phyloP scores from a whole-genome alignment of 2,113 vertebrate species.

The Tetrao urogallus region DNA sequence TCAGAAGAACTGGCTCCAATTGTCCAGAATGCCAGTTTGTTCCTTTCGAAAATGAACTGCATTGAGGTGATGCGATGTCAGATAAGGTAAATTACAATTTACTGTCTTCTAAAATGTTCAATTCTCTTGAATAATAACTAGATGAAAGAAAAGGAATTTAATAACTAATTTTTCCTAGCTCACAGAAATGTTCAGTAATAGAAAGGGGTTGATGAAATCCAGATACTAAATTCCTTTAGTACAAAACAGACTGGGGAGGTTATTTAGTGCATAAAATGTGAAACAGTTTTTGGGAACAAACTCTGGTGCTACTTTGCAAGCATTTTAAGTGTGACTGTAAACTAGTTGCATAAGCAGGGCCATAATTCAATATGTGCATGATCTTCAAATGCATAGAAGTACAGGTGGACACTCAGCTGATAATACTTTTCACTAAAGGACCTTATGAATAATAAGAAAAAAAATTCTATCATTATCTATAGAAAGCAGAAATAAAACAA shows the following conservation, averaged over 20 bases:
- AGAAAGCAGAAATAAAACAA: neutral
- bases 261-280: neutral
- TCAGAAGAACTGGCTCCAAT: neutral
- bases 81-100: neutral
- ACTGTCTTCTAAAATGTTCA: neutral
- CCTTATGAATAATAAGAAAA: neutral
- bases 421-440: neutral
- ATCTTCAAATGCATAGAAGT: neutral
- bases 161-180: neutral
- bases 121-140: neutral
- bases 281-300: neutral
- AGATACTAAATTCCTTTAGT: neutral
- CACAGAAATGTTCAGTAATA: neutral
- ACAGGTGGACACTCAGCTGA: accelerated
- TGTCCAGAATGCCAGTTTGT: neutral
- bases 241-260: neutral
- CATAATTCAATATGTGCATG: neutral
- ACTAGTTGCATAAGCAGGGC: neutral
- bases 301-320: neutral
- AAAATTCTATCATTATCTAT: neutral
- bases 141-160: neutral
- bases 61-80: neutral
- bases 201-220: neutral
- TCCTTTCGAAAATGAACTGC: neutral
- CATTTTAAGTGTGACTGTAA: neutral